phyloP scores from a whole-genome alignment of 1,140 invertebrate species.

The Sitodiplosis mosellana region DNA sequence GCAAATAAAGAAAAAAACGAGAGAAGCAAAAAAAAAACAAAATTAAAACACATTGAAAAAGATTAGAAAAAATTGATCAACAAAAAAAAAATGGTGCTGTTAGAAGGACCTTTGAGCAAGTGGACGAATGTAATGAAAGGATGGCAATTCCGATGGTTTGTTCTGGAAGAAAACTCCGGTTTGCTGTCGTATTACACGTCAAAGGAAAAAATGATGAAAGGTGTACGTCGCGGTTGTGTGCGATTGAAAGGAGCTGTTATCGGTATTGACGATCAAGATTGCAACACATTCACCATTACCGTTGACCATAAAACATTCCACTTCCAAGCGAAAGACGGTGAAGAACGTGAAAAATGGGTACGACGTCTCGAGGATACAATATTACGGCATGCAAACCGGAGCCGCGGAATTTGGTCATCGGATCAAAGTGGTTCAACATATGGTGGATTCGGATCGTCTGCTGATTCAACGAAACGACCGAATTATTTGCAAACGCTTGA shows the following conservation, averaged over 20 bases:
- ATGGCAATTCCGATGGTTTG: constrained; percentile 99
- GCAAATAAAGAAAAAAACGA: too few species aligned
- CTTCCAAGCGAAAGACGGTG: constrained; percentile 70
- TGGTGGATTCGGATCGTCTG: constrained; percentile 17
- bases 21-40: too few species aligned
- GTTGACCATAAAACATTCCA: constrained; percentile 98
- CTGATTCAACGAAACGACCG: constrained; percentile 19
- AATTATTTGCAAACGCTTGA: constrained; percentile 44
- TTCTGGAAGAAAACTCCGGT: constrained; percentile 88
- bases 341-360: constrained; percentile 92
- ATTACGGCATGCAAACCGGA: constrained; percentile 52
- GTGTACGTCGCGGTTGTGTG: constrained; percentile 89
- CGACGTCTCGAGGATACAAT: constrained; percentile 88
- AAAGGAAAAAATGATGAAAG: constrained; percentile 97
- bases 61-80: too few species aligned
- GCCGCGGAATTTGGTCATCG: constrained; percentile 26
- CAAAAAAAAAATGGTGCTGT: constrained; percentile 41
- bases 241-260: constrained; percentile 84
- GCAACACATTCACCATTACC: constrained; percentile 97
- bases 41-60: too few species aligned
- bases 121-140: constrained; percentile 99
- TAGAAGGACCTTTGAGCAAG: constrained; percentile 98
- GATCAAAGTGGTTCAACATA: constrained; percentile 16
- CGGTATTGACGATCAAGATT: constrained; percentile 97
- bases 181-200: constrained; percentile 96